Percentiles rank a stretch among this genome's conserved stretches.
Evolutionary conservation across 2,888 invertebrate species (phyloP).

Genomic region (Nymphalis c-album): DNA sequence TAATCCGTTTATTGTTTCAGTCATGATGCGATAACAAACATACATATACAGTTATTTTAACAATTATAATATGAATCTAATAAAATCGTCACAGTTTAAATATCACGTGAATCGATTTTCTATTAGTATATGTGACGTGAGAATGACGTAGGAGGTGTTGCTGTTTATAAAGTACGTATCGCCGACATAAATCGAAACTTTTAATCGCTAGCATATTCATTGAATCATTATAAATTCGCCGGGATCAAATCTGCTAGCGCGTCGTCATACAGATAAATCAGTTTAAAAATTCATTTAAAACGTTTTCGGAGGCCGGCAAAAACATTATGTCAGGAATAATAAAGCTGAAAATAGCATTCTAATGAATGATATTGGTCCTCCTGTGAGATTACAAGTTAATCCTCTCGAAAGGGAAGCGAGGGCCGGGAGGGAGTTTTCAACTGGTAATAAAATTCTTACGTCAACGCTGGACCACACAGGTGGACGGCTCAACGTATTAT

Average conservation of each 20-base stretch:
- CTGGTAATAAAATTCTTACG: slow-evolving; percentile 74
- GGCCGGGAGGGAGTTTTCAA: slow-evolving; percentile 43
- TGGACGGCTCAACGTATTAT: slow-evolving; percentile 57
- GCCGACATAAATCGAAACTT: neutral
- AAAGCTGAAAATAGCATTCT: slow-evolving; percentile 74
- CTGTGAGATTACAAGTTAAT: slow-evolving; percentile 78
- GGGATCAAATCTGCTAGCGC: slow-evolving; percentile 26
- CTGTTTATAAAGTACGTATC: neutral
- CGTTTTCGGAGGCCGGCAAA: slow-evolving; percentile 50
- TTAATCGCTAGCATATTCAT: slow-evolving; percentile 4
- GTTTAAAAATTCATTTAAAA: slow-evolving; percentile 61
- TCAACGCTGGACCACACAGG: slow-evolving; percentile 59
- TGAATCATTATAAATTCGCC: slow-evolving; percentile 31
- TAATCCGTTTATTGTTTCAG: too few species aligned
- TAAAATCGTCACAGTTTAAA: too few species aligned
- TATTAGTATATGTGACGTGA: too few species aligned
- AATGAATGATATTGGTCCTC: slow-evolving; percentile 77
- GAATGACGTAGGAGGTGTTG: neutral
- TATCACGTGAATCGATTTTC: too few species aligned
- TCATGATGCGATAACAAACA: too few species aligned
- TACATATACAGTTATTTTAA: too few species aligned
- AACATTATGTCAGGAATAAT: slow-evolving; percentile 62
- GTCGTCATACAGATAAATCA: slow-evolving; percentile 31
- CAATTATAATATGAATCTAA: too few species aligned
- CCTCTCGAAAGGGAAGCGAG: slow-evolving; percentile 69